Percentiles rank a stretch among this genome's conserved stretches.
Evolutionary conservation across 2,113 vertebrate genomes (phyloP).

Genomic region (Ellobius talpinus): DNA sequence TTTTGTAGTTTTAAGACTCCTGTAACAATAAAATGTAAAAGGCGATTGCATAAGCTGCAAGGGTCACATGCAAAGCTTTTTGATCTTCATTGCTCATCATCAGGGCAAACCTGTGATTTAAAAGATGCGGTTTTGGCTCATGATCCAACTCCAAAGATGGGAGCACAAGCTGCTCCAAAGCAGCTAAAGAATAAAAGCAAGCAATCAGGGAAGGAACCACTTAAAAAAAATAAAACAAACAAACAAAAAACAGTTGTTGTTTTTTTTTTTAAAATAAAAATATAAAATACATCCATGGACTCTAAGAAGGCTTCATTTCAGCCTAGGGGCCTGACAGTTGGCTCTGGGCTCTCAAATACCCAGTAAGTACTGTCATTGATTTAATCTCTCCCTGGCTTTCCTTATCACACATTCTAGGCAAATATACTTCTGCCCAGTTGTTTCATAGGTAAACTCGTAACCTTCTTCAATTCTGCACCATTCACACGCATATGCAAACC

Average conservation of each 20-base stretch:
- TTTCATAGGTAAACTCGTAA: neutral
- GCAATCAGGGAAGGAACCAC: neutral
- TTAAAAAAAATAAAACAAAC: neutral
- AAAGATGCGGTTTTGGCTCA: constrained; percentile 57
- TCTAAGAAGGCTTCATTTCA: neutral
- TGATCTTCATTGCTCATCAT: constrained; percentile 1
- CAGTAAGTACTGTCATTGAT: neutral
- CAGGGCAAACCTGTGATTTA: constrained; percentile 24
- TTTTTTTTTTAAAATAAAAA: constrained; percentile 50
- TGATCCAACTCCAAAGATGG: constrained; percentile 46
- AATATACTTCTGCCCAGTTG: neutral
- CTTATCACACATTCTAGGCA: neutral
- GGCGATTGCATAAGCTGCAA: neutral
- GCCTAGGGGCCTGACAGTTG: neutral
- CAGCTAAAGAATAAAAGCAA: neutral
- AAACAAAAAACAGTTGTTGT: neutral
- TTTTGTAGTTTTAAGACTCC: constrained; percentile 9
- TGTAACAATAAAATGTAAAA: neutral
- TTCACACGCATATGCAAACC: neutral
- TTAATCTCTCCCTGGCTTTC: neutral
- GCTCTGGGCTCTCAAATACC: neutral
- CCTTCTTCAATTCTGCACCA: neutral
- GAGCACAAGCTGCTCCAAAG: constrained; percentile 41
- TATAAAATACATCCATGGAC: neutral
- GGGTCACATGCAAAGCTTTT: constrained; percentile 4